Evolutionary conservation across 2,888 invertebrate species (phyloP).

Genomic region (Lasioglossum marginatum): DNA sequence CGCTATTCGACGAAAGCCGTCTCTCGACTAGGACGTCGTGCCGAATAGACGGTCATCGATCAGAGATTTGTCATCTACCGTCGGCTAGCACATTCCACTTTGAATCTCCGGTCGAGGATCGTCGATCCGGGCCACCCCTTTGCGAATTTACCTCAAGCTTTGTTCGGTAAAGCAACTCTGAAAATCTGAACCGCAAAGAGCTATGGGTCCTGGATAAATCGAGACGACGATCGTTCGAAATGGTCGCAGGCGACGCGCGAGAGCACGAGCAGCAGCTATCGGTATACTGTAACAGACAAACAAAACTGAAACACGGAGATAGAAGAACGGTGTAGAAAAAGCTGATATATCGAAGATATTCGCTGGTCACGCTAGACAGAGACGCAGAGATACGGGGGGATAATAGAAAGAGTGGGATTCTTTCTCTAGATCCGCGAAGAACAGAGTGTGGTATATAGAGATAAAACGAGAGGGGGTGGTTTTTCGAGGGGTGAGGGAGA

Average conservation of each 20-base stretch:
- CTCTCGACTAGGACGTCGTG: neutral
- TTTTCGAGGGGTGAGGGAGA: neutral
- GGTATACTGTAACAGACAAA: slow-evolving; percentile 12
- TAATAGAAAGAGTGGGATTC: neutral
- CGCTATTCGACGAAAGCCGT: neutral
- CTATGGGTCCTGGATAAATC: neutral
- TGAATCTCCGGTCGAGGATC: neutral
- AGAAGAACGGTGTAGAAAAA: neutral
- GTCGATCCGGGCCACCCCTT: neutral
- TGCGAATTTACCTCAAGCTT: neutral
- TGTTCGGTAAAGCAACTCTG: neutral
- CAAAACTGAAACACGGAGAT: slow-evolving; percentile 4
- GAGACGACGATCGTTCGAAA: neutral
- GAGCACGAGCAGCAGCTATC: neutral
- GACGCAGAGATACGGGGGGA: neutral
- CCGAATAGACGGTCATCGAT: neutral
- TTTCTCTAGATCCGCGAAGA: neutral
- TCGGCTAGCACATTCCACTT: neutral
- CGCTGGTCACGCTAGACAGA: slow-evolving; percentile 6
- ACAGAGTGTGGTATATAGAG: neutral
- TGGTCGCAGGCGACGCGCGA: neutral
- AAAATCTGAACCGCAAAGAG: neutral
- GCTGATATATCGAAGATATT: neutral
- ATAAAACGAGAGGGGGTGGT: neutral
- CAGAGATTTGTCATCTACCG: neutral